These are phyloP conservation scores for Acomys russatus DNA, from an alignment of 2,797 vertebrate genomes.

Conservation along the genomic window DNA sequence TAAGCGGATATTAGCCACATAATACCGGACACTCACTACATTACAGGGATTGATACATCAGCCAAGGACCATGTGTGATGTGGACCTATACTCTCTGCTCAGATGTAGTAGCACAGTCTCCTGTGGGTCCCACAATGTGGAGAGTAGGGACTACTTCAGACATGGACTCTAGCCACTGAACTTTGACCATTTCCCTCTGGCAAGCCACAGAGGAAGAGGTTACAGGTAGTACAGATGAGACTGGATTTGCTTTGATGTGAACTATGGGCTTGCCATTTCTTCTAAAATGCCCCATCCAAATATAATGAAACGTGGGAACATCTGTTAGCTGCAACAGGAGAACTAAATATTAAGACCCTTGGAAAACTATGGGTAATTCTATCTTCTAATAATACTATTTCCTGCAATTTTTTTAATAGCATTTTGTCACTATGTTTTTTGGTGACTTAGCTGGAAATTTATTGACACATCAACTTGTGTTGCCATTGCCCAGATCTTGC, in stretches of 20 bases:
- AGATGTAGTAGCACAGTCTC: too few species aligned
- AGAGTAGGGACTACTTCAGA: too few species aligned
- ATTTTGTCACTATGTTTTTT: conserved; percentile 43
- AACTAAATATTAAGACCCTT: background rate
- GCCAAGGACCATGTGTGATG: too few species aligned
- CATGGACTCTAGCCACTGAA: too few species aligned
- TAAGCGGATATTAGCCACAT: too few species aligned
- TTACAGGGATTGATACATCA: too few species aligned
- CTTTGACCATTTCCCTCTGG: too few species aligned
- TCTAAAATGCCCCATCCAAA: background rate
- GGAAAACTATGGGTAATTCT: background rate
- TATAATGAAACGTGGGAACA: background rate
- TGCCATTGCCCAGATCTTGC: background rate
- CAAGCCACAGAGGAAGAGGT: too few species aligned
- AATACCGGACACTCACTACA: too few species aligned
- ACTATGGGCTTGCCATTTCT: background rate
- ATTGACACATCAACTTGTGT: background rate
- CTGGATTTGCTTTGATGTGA: background rate
- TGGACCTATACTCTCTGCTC: too few species aligned
- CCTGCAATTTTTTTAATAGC: background rate
- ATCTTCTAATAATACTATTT: conserved; percentile 17
- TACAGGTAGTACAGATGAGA: too few species aligned
- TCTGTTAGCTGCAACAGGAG: background rate
- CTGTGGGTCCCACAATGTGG: too few species aligned
- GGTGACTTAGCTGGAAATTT: background rate